phyloP scores from a whole-genome alignment of 2,113 vertebrate genomes.

The Cyprinus carpio region DNA sequence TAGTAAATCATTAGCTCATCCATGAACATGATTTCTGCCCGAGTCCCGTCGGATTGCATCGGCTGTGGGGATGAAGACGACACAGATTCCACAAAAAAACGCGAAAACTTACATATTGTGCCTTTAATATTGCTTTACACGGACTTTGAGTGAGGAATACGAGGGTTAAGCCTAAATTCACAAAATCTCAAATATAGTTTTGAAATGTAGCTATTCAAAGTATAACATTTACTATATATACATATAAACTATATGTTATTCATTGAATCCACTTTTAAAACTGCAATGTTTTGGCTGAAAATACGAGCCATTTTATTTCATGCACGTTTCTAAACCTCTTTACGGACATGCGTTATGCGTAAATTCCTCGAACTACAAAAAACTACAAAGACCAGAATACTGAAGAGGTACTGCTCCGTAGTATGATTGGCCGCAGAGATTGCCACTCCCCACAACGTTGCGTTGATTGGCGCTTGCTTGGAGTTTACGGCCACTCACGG shows the following conservation, averaged over 20 bases:
- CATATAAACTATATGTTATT: not conserved
- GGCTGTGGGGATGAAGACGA: too few relatives aligned
- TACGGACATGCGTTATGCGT: not conserved
- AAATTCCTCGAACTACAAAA: conserved; percentile 19
- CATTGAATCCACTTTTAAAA: not conserved
- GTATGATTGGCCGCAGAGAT: not conserved
- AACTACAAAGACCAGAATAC: conserved; percentile 36
- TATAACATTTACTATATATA: not conserved
- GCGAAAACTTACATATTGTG: too few relatives aligned
- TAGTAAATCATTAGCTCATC: too few relatives aligned
- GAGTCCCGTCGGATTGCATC: too few relatives aligned
- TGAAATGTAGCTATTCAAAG: not conserved
- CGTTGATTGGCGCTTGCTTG: conserved; percentile 37
- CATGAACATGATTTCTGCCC: too few relatives aligned
- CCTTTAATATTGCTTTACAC: too few relatives aligned
- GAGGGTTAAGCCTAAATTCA: not conserved
- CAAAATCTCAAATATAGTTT: not conserved
- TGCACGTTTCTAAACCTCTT: not conserved
- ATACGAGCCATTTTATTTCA: not conserved
- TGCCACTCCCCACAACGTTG: not conserved
- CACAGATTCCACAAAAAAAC: too few relatives aligned
- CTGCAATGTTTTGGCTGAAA: not conserved
- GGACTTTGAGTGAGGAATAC: too few relatives aligned
- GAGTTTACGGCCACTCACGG: not conserved
- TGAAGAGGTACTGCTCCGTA: not conserved